Evolutionary conservation across 2,888 invertebrate species (phyloP).

Genomic region (Strigamia transsilvanica): DNA sequence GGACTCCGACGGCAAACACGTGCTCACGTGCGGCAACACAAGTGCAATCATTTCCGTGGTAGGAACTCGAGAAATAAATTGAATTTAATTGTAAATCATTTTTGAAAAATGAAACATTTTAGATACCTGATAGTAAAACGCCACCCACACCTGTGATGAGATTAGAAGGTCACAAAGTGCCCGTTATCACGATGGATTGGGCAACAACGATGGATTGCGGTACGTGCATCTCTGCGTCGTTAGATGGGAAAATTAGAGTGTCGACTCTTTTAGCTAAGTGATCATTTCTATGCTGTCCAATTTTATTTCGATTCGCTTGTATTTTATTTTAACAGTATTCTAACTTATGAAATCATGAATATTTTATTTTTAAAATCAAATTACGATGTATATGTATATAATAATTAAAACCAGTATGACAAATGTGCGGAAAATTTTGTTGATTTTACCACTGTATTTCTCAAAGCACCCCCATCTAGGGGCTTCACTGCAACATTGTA

Average conservation of each 20-base stretch:
- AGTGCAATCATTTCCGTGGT: conserved; percentile 66
- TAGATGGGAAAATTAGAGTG: conserved; percentile 70
- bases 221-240: conserved; percentile 70
- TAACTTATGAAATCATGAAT: neutral
- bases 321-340: neutral
- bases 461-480: too few relatives aligned
- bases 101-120: neutral
- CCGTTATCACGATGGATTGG: conserved; percentile 71
- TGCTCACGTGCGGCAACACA: conserved; percentile 65
- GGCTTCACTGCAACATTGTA: too few relatives aligned
- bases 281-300: neutral
- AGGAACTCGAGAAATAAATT: conserved; percentile 50
- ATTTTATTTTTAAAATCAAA: conserved; percentile 15
- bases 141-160: conserved; percentile 64
- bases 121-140: conserved; percentile 35
- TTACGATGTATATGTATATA: neutral
- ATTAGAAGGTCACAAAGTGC: conserved; percentile 68
- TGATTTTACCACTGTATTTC: too few relatives aligned
- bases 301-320: neutral
- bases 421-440: neutral
- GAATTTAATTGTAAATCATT: neutral
- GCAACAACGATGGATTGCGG: conserved; percentile 70
- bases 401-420: neutral
- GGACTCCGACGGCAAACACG: conserved; percentile 65
- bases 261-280: conserved; percentile 67